Evolutionary conservation across 2,888 invertebrate genomes (phyloP).

Genomic region (Resseliella maxima): DNA sequence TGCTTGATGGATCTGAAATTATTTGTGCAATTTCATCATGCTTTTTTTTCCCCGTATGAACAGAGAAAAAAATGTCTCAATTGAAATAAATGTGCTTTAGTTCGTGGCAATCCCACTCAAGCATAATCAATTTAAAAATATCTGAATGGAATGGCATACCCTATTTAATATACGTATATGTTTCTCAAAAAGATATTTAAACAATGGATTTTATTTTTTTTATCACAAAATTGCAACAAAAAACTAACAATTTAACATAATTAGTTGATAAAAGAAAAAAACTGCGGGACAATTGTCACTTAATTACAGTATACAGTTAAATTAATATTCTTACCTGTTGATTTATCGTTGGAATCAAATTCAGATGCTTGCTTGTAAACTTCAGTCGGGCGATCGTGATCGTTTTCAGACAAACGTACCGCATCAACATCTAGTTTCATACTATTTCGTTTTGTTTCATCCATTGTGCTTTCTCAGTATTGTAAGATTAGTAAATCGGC

Average conservation of each 20-base stretch:
- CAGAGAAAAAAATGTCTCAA: not conserved
- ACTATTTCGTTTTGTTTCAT: constrained; percentile 60
- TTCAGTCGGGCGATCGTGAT: constrained; percentile 62
- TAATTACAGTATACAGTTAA: no score
- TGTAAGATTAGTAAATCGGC: not conserved
- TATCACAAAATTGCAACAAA: no score
- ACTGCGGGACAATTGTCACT: no score
- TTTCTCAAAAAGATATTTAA: no score
- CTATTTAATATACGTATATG: no score
- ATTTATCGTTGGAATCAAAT: constrained; percentile 64
- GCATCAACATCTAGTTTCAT: constrained; percentile 61
- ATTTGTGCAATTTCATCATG: not conserved
- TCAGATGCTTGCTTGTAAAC: constrained; percentile 73
- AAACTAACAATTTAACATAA: no score
- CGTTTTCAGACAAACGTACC: constrained; percentile 54
- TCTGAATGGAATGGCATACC: no score
- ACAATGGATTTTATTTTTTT: no score
- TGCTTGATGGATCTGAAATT: not conserved
- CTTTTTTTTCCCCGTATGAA: not conserved
- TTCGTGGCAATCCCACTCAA: not conserved
- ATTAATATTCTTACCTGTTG: not conserved
- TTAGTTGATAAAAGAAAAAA: no score
- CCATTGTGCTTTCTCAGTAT: constrained; percentile 37
- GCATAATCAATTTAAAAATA: no score
- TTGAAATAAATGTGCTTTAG: no score